Base-by-base conservation (phyloP, 2,113 vertebrate genomes). In the Platichthys flesus region DNA sequence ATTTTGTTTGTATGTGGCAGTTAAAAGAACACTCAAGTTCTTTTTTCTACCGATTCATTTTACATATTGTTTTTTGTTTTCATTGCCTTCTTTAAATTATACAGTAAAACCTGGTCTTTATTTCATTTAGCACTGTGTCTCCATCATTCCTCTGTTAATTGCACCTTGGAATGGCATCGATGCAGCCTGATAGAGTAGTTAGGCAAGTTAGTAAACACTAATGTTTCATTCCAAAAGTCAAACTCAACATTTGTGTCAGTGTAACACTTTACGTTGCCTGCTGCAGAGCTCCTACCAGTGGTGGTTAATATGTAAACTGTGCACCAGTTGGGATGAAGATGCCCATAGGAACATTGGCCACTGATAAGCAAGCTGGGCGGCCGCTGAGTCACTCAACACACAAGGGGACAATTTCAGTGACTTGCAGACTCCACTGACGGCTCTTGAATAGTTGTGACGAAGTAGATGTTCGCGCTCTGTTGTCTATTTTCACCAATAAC, bases 221-320 rank as follows among this genome's bases (percentile, higher is more conserved):
- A 54, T 4, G 1, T 18, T 10, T 40, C 23, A 57, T 1, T n/a
- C 4, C 13, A 18, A 14, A 20, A 16, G 35, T 56, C 49, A 73
- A 49, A 54, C 55, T 26, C 24, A 7, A 67, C 2, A 0, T 70
- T 16, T 40, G n/a, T 76, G 57, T 74, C 15, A 31, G 31, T 31
- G 31, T 21, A 1, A 24, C 3, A 24, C 5, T 56, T 61, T 3
- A 54, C 5, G 14, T 18, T 51, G 7, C 31, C 47, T 70, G 57
- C 47, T 16, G 74, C 23, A 63, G 28, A 64, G 26, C 20, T 56
- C 31, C 9, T 61, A 2, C 59, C 69, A 52, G 40, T 37, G 1
- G 18, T 78, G 31, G 93, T 94, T 94, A 94, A 94, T 94, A 16
- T 87, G 73, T 94, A 94, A 94, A 79, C 89, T 73, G 9, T 20